These are phyloP conservation scores for Scaptomyza montana DNA, from an alignment of 1,140 invertebrate genomes.

Conservation along the genomic window DNA sequence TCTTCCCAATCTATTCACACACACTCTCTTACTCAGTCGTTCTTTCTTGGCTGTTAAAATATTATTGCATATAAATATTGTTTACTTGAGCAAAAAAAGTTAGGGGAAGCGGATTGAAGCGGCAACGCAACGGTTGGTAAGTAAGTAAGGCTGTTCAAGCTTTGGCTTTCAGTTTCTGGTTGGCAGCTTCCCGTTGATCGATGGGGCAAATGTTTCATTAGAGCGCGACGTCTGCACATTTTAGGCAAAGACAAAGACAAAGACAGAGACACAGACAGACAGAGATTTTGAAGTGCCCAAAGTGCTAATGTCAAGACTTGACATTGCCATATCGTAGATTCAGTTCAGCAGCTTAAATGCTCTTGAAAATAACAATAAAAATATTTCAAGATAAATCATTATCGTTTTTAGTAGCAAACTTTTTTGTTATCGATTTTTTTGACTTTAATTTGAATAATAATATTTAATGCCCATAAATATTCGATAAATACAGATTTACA, in stretches of 20 bases:
- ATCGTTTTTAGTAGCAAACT: too few relatives aligned
- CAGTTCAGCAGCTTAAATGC: background rate
- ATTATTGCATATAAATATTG: slow-evolving; percentile 49
- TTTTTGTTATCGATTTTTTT: too few relatives aligned
- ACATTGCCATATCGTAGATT: slow-evolving; percentile 8
- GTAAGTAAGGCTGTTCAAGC: background rate
- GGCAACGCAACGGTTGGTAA: too few relatives aligned
- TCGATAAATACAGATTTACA: too few relatives aligned
- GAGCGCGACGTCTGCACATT: slow-evolving; percentile 7
- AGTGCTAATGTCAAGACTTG: slow-evolving; percentile 26
- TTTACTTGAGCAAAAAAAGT: slow-evolving; percentile 12
- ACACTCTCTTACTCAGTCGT: background rate
- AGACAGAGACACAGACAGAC: background rate
- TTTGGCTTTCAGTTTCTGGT: slow-evolving; percentile 13
- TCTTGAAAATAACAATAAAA: background rate
- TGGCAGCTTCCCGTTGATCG: slow-evolving; percentile 52
- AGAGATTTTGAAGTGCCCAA: background rate
- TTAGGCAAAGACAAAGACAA: background rate
- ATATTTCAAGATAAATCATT: too few relatives aligned
- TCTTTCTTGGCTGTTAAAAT: slow-evolving; percentile 18
- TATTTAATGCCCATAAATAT: too few relatives aligned
- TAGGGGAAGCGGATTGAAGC: background rate
- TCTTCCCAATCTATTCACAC: background rate
- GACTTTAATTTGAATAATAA: too few relatives aligned
- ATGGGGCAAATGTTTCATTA: slow-evolving; percentile 64